phyloP scores from a whole-genome alignment of 2,888 invertebrate species.

The Furcula furcula region DNA sequence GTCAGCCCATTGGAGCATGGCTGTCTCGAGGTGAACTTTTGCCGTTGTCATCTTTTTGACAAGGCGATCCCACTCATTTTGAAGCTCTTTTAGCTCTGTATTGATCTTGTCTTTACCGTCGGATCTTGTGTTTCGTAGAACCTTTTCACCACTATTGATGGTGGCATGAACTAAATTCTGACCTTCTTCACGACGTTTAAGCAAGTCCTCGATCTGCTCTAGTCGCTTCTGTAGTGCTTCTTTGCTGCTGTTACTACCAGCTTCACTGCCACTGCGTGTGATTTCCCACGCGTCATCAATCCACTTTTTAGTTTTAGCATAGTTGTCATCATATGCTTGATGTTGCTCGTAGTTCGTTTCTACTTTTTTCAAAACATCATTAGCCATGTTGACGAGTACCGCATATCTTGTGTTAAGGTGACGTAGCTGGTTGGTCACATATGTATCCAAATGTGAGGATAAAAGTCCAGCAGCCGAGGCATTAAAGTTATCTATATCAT shows the following conservation, averaged over 20 bases:
- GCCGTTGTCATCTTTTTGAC: slow-evolving; percentile 95
- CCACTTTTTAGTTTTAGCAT: slow-evolving; percentile 90
- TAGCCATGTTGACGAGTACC: slow-evolving; percentile 92
- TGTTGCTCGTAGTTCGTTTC: slow-evolving; percentile 94
- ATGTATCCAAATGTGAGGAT: slow-evolving; percentile 92
- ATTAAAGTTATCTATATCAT: slow-evolving; percentile 92
- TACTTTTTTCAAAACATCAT: slow-evolving; percentile 94
- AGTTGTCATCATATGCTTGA: slow-evolving; percentile 88
- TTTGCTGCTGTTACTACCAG: slow-evolving; percentile 89
- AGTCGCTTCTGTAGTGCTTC: slow-evolving; percentile 92
- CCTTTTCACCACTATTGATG: slow-evolving; percentile 95
- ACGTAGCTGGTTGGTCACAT: slow-evolving; percentile 92
- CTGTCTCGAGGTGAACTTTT: slow-evolving; percentile 94
- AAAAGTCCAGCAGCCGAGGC: slow-evolving; percentile 88
- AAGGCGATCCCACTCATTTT: slow-evolving; percentile 95
- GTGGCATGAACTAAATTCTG: slow-evolving; percentile 93
- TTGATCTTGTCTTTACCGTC: slow-evolving; percentile 95
- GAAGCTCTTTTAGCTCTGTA: slow-evolving; percentile 92
- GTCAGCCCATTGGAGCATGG: slow-evolving; percentile 96
- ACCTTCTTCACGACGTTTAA: slow-evolving; percentile 92
- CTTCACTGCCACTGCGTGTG: slow-evolving; percentile 90
- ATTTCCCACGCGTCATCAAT: slow-evolving; percentile 93
- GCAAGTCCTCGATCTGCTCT: slow-evolving; percentile 89
- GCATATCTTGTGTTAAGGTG: slow-evolving; percentile 94
- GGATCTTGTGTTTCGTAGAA: slow-evolving; percentile 91